A percentile compares a stretch with the other conserved stretches of the same genome.
Conservation (phyloP, 2,888 invertebrate species). For the Iphiclides podalirius region DNA sequence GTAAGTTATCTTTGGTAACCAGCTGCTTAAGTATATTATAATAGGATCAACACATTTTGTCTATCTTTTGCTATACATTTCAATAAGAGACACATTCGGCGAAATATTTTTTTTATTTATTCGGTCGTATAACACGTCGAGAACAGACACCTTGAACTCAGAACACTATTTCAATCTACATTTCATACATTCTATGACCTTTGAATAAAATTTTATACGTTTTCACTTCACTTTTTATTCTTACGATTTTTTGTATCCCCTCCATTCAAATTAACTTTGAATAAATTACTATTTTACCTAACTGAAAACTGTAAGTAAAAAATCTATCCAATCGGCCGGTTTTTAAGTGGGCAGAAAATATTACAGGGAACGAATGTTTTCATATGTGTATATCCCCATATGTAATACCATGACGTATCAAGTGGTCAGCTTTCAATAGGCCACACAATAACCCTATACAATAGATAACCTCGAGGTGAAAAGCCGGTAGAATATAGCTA, state of each 20-base stretch:
- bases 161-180: too few species aligned
- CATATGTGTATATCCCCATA: neutral
- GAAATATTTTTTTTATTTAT: too few species aligned
- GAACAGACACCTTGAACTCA: too few species aligned
- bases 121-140: too few species aligned
- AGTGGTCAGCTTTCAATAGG: constrained; percentile 31
- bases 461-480: constrained; percentile 43
- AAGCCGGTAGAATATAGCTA: constrained; percentile 53
- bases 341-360: neutral
- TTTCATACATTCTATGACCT: too few species aligned
- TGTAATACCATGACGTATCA: constrained; percentile 25
- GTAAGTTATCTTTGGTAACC: constrained; percentile 67
- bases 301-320: neutral
- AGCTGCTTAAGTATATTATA: too few species aligned
- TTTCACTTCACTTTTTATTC: too few species aligned
- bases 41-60: too few species aligned
- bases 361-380: neutral
- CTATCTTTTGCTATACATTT: too few species aligned
- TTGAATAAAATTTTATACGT: too few species aligned
- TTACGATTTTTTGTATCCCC: too few species aligned
- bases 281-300: neutral
- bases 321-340: neutral
- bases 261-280: neutral
- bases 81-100: too few species aligned
- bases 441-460: constrained; percentile 39